Conservation (phyloP, 2,113 vertebrate species). For the Catagonus wagneri region DNA sequence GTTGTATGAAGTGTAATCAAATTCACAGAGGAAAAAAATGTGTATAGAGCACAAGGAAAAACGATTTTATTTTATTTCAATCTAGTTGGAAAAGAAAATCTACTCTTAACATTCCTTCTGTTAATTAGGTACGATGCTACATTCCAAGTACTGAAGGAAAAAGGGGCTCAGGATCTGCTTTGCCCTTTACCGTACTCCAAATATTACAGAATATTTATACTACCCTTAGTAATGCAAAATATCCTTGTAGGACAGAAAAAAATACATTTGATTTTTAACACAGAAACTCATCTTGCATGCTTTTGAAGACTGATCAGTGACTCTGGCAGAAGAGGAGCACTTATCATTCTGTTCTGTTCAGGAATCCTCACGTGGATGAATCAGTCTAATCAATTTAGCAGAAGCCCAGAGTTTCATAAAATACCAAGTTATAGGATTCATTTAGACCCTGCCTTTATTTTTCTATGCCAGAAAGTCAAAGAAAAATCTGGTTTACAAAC, state of each 20-base stretch:
- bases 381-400: conserved; percentile 16
- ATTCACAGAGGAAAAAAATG: neutral
- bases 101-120: neutral
- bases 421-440: neutral
- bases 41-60: neutral
- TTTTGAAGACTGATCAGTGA: neutral
- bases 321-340: neutral
- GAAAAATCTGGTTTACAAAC: neutral
- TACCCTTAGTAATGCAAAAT: neutral
- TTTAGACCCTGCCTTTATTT: neutral
- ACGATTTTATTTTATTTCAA: neutral
- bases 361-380: neutral
- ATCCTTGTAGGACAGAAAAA: neutral
- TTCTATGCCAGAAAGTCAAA: neutral
- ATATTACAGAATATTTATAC: neutral
- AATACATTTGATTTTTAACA: neutral
- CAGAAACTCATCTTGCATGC: neutral
- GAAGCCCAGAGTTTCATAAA: conserved; percentile 6
- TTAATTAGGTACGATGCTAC: neutral
- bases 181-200: neutral
- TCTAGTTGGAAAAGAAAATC: neutral
- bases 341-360: neutral
- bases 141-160: conserved; percentile 1
- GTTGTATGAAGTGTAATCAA: conserved; percentile 20
- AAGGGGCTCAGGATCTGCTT: neutral